phyloP scores from a whole-genome alignment of 1,140 invertebrate genomes.

The Tribolium madens region DNA sequence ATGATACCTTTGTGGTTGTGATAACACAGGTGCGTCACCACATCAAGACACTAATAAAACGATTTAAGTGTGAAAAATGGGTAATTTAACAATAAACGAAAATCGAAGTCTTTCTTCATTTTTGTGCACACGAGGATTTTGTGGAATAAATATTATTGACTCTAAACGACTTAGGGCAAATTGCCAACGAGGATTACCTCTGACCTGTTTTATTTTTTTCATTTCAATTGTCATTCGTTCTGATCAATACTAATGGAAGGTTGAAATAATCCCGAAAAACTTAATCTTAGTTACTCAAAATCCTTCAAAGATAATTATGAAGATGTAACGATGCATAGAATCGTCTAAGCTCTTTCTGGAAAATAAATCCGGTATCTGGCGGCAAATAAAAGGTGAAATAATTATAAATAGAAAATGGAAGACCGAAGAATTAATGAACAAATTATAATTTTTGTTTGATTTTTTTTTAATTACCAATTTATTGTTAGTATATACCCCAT shows the following conservation, averaged over 20 bases:
- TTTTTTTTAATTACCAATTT: too few species aligned
- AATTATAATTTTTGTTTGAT: too few species aligned
- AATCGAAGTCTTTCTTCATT: constrained; percentile 20
- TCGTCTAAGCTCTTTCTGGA: neutral
- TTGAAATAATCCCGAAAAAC: neutral
- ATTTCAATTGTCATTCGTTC: neutral
- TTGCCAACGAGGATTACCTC: constrained; percentile 25
- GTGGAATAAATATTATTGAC: constrained; percentile 9
- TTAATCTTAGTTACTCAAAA: neutral
- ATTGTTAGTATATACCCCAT: too few species aligned
- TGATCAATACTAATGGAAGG: neutral
- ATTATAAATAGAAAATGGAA: too few species aligned
- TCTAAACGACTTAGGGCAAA: constrained; percentile 25
- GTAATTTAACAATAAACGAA: constrained; percentile 17
- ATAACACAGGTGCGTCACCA: constrained; percentile 14
- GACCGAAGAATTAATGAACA: too few species aligned
- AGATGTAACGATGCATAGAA: neutral
- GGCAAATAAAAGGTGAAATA: too few species aligned
- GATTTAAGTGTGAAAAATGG: neutral
- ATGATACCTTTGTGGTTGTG: constrained; percentile 4
- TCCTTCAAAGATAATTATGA: neutral
- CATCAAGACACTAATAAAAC: neutral
- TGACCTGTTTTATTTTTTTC: constrained; percentile 22
- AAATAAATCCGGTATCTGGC: constrained; percentile 6
- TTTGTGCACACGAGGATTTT: neutral